Evolutionary conservation across 2,113 vertebrate species (phyloP), one percentile per base, ranked within the genome.

Genomic region (Mustela lutreola): DNA sequence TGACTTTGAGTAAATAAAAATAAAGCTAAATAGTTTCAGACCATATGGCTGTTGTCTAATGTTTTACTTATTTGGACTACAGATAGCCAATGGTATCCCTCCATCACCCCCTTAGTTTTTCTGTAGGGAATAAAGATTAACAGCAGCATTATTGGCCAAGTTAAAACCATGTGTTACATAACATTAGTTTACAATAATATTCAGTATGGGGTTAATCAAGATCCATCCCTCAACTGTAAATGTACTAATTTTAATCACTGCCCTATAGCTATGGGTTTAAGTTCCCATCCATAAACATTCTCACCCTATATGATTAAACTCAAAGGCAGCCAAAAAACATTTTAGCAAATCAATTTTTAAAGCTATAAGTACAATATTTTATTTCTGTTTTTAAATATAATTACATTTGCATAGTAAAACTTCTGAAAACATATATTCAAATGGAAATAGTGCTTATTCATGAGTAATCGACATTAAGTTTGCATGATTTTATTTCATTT

Each of bases 1-100:
- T 93, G 89, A 75, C 73, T 96, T 50, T 91, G 58, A 95, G 53
- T 91, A 94, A 97, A 82, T 88, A 95, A 86, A 97, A 96, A 89
- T 91, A 82, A 96, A 96, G 60, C 6, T 93, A 79, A 93, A 73
- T 88, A 81, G 48, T 85, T 91, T 85, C 60, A 95, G 67, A 36
- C 67, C 73, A 97, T 48, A 79, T 94, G 89, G 65, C 53, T 96
- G 10, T 93, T 95, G 39, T 82, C 78, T 85, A 75, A 82, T 75
- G 67, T 93, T 82, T 93, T 89, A 87, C 42, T 91, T 91, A 91
- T 96, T 89, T 96, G 81, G n/a, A 78, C 67, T 75, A 73, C 18
- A 94, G n/a, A 91, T 73, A 93, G 33, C 21, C 65, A 86, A n/a
- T 0, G 6, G 28, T 75, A 81, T 56, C 11, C 8, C 53, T 89